Conservation (phyloP, 2,888 invertebrate species). For the Dicroscelio sp. region DNA sequence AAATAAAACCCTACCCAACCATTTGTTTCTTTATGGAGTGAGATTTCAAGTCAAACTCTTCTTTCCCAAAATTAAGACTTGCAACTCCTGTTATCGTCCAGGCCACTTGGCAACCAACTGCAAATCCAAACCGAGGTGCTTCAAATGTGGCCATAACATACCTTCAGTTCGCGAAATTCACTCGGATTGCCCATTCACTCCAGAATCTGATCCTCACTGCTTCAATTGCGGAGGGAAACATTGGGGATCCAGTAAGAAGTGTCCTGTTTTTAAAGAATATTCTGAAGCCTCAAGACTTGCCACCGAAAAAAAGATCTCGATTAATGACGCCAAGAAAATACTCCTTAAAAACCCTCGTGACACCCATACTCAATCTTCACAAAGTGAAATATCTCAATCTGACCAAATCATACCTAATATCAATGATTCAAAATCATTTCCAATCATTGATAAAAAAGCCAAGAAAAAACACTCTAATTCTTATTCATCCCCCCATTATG, state of each 20-base stretch:
- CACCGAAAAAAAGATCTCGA: not conserved
- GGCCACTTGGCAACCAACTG: not conserved
- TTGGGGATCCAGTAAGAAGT: not conserved
- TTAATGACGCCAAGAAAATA: not conserved
- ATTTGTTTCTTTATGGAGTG: not conserved
- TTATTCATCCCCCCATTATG: no score
- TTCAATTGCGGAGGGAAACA: not conserved
- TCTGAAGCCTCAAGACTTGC: not conserved
- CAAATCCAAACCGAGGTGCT: conserved; percentile 1
- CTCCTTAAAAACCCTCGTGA: no score
- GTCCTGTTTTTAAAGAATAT: not conserved
- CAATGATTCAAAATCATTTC: no score
- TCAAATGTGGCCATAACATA: not conserved
- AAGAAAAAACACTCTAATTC: no score
- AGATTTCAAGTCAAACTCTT: not conserved
- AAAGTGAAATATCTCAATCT: no score
- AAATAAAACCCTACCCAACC: not conserved
- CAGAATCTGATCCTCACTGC: not conserved
- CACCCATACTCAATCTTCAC: no score
- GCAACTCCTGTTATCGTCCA: conserved; percentile 6
- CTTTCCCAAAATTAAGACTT: not conserved
- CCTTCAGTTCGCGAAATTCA: not conserved
- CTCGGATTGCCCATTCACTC: not conserved
- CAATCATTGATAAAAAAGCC: no score
- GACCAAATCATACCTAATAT: no score